These are phyloP conservation scores for Melanotaenia pygmaea DNA, from an alignment of 2,797 vertebrate species.

Conservation along the genomic window DNA sequence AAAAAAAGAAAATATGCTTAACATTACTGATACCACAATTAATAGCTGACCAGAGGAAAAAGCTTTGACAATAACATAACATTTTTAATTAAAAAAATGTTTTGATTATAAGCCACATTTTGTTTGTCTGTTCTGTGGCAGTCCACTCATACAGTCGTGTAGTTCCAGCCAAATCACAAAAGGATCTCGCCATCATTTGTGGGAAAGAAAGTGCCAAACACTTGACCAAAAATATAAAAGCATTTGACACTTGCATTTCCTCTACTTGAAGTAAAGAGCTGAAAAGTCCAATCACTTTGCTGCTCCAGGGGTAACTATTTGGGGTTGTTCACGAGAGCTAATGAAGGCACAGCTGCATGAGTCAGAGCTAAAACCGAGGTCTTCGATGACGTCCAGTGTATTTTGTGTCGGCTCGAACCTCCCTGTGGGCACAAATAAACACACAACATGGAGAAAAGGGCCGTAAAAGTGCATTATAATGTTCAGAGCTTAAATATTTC, in stretches of 20 bases:
- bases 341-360: conserved; percentile 49
- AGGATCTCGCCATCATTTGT: conserved; percentile 3
- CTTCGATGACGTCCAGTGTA: conserved; percentile 92
- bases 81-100: background rate
- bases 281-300: conserved; percentile 41
- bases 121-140: background rate
- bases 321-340: conserved; percentile 6
- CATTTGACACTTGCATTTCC: conserved; percentile 31
- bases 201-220: conserved; percentile 20
- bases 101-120: conserved; percentile 18
- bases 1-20: background rate
- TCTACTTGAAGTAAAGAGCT: conserved; percentile 45
- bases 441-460: conserved; percentile 25
- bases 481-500: conserved; percentile 17
- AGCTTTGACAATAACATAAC: background rate
- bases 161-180: conserved; percentile 5
- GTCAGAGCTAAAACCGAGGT: conserved; percentile 86
- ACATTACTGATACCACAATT: conserved; percentile 9
- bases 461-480: conserved; percentile 11
- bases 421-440: conserved; percentile 76
- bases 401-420: conserved; percentile 91
- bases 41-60: background rate
- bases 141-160: conserved; percentile 8
- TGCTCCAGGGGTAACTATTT: background rate
- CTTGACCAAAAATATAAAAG: conserved; percentile 37